Conservation (phyloP, 2,888 invertebrate genomes). For the Cenopis cana region DNA sequence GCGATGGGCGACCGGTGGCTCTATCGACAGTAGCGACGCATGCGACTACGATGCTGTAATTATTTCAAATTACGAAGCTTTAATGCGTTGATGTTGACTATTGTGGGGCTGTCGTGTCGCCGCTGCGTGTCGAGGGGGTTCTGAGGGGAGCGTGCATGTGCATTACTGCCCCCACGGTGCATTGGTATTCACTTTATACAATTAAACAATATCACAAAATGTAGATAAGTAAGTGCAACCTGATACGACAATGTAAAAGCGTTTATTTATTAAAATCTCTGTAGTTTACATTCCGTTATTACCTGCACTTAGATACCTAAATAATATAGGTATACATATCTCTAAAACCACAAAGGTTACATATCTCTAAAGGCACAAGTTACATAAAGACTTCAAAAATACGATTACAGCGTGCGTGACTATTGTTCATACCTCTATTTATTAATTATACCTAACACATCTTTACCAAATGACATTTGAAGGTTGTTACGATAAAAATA, state of each 20-base stretch:
- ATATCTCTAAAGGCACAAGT: too few species aligned
- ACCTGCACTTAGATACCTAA: neutral
- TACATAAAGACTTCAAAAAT: too few species aligned
- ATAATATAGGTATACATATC: too few species aligned
- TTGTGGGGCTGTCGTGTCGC: constrained; percentile 46
- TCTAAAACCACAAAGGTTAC: too few species aligned
- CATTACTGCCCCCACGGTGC: constrained; percentile 24
- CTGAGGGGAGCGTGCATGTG: constrained; percentile 30
- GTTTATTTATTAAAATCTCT: neutral
- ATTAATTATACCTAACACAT: too few species aligned
- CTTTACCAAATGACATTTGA: too few species aligned
- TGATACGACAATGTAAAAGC: neutral
- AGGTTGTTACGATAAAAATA: too few species aligned
- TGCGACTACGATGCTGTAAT: constrained; percentile 67
- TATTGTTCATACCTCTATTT: too few species aligned
- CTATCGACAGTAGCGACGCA: constrained; percentile 45
- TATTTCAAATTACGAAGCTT: constrained; percentile 71
- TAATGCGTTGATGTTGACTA: constrained; percentile 62
- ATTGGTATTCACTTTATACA: constrained; percentile 38
- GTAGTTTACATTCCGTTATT: neutral
- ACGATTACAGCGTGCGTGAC: too few species aligned
- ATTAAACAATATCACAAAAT: constrained; percentile 31
- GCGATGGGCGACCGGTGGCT: constrained; percentile 55
- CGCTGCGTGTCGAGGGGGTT: constrained; percentile 31
- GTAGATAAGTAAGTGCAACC: neutral